Evolutionary conservation across 1,140 invertebrate genomes (phyloP), one percentile per base, ranked within the genome.

Genomic region (Cydia fagiglandana): DNA sequence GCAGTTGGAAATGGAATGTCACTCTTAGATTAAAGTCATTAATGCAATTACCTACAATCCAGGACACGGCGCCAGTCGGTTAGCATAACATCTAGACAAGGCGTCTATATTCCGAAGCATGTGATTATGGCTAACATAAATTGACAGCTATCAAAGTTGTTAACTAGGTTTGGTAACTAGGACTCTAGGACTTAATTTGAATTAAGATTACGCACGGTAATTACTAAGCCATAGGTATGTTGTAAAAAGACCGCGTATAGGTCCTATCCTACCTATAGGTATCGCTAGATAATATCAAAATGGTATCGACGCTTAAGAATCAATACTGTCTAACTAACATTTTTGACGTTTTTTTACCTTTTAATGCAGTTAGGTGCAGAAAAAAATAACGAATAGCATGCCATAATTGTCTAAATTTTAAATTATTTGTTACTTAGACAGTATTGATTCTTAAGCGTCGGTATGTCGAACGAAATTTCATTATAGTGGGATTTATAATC

Each of bases 121-220:
- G n/a, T 66, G 24, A 66, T 66, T 38, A 66, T 38, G 15, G 20
- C 66, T 34, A n/a, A 70, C 66, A 70, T 70, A 38, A 41, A 70
- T 41, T 20, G 34, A 15, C 66, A 38, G 66, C 34, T 41, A 70
- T 45, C 66, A 13, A 70, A 13, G 30, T 13, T 24, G 7, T 61
- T 24, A 41, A 70, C 34, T 17, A n/a, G 56, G 38, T 70, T 70
- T 70, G 66, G 66, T 70, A 70, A 70, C 66, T 70, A 38, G 66
- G 28, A 70, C 66, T 41, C 9, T n/a, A 70, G 24, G 30, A 30
- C 30, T 30, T 30, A 30, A 6, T 70, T 38, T 70, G 28, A 70
- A 70, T 45, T 24, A 38, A 34, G n/a, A 17, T n/a, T 70, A 61
- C 4, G 2, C 4, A 12, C 20, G 0, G 20, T 61, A 24, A 10